These are phyloP conservation scores for Taxidea taxus DNA, from an alignment of 2,113 vertebrate genomes.

Conservation along the genomic window DNA sequence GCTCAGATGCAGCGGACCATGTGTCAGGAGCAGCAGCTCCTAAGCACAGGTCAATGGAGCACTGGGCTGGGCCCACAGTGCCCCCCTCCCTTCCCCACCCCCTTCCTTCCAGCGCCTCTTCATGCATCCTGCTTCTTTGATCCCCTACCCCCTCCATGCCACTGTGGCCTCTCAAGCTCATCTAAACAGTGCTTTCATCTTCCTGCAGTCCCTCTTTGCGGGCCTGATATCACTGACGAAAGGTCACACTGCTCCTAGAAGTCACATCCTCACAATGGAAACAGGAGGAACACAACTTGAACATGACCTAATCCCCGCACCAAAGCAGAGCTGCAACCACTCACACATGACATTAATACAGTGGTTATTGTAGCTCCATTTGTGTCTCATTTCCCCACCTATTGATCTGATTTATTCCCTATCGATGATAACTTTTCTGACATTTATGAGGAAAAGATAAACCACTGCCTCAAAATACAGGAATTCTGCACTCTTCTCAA, in stretches of 20 bases:
- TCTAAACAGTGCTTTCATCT: background rate
- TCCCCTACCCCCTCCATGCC: background rate
- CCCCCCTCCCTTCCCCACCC: background rate
- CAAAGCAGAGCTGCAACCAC: background rate
- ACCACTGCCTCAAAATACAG: background rate
- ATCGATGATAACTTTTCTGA: background rate
- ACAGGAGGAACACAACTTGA: background rate
- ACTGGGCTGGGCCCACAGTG: fast-evolving
- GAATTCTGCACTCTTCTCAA: background rate
- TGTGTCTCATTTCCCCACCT: background rate
- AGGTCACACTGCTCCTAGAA: background rate
- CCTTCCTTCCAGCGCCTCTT: background rate
- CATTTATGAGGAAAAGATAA: background rate
- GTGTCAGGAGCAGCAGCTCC: too few species aligned
- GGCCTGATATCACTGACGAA: background rate
- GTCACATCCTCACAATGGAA: background rate
- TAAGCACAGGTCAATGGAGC: background rate
- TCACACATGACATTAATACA: background rate
- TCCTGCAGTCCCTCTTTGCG: background rate
- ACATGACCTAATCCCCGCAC: background rate
- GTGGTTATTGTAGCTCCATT: background rate
- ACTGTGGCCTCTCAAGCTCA: background rate
- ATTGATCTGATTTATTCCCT: background rate
- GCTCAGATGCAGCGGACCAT: too few species aligned
- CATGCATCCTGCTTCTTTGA: background rate